A percentile compares a stretch with the other conserved stretches of the same genome.
phyloP scores from a whole-genome alignment of 1,140 invertebrate genomes.

The Acromyrmex charruanus region DNA sequence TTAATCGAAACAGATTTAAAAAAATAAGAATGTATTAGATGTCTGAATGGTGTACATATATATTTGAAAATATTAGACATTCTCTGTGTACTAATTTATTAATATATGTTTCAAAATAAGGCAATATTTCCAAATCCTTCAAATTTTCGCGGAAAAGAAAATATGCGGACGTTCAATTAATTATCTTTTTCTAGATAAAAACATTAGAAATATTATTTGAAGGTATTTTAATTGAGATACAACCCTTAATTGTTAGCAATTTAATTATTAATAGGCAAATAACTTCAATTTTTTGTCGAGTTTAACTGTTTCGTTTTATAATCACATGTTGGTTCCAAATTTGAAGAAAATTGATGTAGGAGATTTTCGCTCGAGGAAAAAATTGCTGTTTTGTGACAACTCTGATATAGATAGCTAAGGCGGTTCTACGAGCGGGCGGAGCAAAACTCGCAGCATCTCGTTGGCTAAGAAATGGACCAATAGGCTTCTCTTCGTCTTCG shows the following conservation, averaged over 20 bases:
- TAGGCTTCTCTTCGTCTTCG: constrained; percentile 58
- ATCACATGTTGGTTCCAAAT: not conserved
- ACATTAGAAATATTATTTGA: not conserved
- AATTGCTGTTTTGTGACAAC: not conserved
- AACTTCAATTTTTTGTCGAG: not conserved
- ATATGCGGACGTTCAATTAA: not conserved
- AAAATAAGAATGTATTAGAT: not conserved
- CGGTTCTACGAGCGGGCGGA: constrained; percentile 68
- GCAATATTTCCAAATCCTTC: not conserved
- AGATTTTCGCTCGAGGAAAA: not conserved
- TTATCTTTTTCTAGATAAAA: not conserved
- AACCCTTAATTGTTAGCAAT: not conserved
- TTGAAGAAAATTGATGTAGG: not conserved
- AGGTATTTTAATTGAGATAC: not conserved
- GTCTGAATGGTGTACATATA: not conserved
- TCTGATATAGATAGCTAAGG: constrained; percentile 38
- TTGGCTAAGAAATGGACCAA: constrained; percentile 71
- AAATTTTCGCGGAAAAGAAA: not conserved
- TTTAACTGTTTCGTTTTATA: not conserved
- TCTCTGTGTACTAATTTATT: not conserved
- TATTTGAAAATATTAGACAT: not conserved
- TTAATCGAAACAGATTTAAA: not conserved
- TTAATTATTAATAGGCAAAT: not conserved
- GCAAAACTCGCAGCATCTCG: constrained; percentile 47
- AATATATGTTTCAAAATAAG: not conserved